Evolutionary conservation across 2,888 invertebrate species (phyloP).

Genomic region (Amphipoea oculea): DNA sequence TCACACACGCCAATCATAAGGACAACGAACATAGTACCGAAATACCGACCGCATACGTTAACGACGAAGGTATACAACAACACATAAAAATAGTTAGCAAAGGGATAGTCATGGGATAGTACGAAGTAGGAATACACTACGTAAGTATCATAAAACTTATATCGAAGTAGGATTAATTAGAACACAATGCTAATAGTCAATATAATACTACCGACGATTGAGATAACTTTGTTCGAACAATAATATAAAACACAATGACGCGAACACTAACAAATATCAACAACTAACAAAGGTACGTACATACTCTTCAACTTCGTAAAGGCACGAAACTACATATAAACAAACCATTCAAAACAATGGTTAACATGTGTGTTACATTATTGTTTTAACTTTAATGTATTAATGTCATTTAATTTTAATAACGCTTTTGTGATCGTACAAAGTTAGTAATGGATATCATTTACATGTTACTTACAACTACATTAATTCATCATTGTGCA

Average conservation of each 20-base stretch:
- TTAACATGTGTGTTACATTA: conserved; percentile 60
- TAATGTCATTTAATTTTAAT: conserved; percentile 36
- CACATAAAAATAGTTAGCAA: conserved; percentile 52
- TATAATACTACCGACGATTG: conserved; percentile 43
- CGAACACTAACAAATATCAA: conserved; percentile 65
- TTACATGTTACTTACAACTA: conserved; percentile 47
- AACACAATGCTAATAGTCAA: conserved; percentile 42
- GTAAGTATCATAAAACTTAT: conserved; percentile 58
- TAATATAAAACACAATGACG: conserved; percentile 44
- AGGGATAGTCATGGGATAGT: conserved; percentile 46
- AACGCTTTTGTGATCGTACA: conserved; percentile 6
- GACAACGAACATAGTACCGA: conserved; percentile 39
- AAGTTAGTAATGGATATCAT: conserved; percentile 27
- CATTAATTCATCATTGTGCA: conserved; percentile 15
- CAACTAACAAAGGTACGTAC: conserved; percentile 69
- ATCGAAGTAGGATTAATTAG: conserved; percentile 45
- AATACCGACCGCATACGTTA: conserved; percentile 23
- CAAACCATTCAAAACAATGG: conserved; percentile 76
- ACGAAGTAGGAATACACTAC: conserved; percentile 47
- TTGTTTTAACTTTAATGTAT: conserved; percentile 44
- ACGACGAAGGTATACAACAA: conserved; percentile 45
- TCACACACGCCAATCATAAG: conserved; percentile 57
- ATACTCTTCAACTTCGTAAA: conserved; percentile 71
- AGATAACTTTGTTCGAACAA: conserved; percentile 31
- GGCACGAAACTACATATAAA: conserved; percentile 77